Evolutionary conservation across 2,888 invertebrate species (phyloP).

Genomic region (Ennomos erosarius): DNA sequence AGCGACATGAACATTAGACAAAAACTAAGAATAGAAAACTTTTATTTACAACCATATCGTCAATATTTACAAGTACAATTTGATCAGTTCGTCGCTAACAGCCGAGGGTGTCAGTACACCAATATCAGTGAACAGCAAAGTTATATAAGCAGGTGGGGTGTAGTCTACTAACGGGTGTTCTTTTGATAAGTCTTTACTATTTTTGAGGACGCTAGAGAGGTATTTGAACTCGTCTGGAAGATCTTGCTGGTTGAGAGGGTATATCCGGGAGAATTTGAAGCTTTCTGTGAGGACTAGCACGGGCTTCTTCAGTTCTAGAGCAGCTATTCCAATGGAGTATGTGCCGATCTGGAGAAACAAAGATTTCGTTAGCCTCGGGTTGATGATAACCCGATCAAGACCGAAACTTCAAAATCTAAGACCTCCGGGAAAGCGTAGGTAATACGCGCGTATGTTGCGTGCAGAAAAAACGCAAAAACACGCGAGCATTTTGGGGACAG

Average conservation of each 20-base stretch:
- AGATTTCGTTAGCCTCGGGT: no score
- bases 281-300: constrained; percentile 98
- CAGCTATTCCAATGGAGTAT: constrained; percentile 93
- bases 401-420: no score
- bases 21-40: constrained; percentile 22
- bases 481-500: no score
- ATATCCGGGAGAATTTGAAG: constrained; percentile 97
- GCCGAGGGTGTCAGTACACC: constrained; percentile 98
- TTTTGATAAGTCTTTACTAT: constrained; percentile 75
- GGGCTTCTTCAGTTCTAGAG: constrained; percentile 96
- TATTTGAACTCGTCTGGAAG: constrained; percentile 94
- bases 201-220: constrained; percentile 79
- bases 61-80: constrained; percentile 92
- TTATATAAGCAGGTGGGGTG: constrained; percentile 97
- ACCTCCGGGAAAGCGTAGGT: no score
- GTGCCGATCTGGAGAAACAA: constrained; percentile 89
- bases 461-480: no score
- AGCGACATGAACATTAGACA: no score
- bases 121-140: constrained; percentile 96
- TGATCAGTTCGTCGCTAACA: constrained; percentile 98
- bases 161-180: constrained; percentile 97
- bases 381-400: no score
- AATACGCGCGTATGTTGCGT: no score
- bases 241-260: constrained; percentile 96
- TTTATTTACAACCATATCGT: constrained; percentile 34